Conservation (phyloP, 2,888 invertebrate species). For the Unio pictorum region DNA sequence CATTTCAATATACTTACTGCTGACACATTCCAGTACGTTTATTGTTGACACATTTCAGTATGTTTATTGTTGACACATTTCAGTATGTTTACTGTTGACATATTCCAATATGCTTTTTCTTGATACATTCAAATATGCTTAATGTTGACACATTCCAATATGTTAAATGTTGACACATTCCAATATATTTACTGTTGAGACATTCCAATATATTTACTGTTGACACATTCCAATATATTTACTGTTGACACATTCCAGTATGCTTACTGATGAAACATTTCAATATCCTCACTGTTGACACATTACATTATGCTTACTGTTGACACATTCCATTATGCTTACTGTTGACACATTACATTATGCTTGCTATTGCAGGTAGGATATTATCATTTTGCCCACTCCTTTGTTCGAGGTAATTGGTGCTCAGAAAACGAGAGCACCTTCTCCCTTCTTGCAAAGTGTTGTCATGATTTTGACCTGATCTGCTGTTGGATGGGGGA, state of each 20-base stretch:
- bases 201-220: too few species aligned
- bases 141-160: too few species aligned
- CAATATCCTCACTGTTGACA: too few species aligned
- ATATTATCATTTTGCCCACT: slow-evolving; percentile 73
- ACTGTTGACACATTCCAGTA: too few species aligned
- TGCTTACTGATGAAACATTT: too few species aligned
- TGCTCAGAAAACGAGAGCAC: slow-evolving; percentile 66
- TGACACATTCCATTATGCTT: too few species aligned
- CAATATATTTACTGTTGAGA: too few species aligned
- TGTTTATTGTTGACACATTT: background rate
- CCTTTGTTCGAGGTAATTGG: slow-evolving; percentile 73
- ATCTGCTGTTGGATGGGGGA: slow-evolving; percentile 70
- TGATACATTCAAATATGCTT: too few species aligned
- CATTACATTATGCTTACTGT: too few species aligned
- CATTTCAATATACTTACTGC: background rate
- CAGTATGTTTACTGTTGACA: background rate
- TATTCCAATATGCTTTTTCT: background rate
- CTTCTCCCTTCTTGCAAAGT: slow-evolving; percentile 71
- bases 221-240: too few species aligned
- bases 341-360: too few species aligned
- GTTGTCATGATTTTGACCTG: slow-evolving; percentile 73
- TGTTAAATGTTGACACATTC: too few species aligned
- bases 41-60: background rate
- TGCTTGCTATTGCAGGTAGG: slow-evolving; percentile 57
- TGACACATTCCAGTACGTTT: background rate